Conservation (phyloP, 2,113 vertebrate genomes). For the Steatornis caripensis region DNA sequence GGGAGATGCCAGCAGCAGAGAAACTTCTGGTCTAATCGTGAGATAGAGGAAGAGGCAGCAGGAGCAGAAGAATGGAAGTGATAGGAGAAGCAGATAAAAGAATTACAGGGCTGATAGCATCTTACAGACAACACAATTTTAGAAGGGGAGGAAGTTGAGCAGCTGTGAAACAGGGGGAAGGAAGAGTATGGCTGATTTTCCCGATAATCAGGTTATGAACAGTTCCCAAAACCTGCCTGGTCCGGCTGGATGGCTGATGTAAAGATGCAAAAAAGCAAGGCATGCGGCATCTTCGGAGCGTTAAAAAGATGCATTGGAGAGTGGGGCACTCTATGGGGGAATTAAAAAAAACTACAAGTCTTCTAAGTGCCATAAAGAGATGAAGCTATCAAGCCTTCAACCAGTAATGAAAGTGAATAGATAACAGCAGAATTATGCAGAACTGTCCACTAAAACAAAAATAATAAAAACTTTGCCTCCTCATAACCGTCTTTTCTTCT, state of each 20-base stretch:
- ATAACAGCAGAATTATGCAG: not conserved
- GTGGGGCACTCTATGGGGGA: not conserved
- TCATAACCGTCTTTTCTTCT: not conserved
- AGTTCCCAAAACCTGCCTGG: slow-evolving; percentile 18
- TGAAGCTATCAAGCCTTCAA: not conserved
- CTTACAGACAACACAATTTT: not conserved
- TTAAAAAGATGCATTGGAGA: not conserved
- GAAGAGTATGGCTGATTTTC: slow-evolving; percentile 49
- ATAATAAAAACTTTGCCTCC: not conserved
- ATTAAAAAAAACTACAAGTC: not conserved
- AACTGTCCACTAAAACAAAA: not conserved
- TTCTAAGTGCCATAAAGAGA: not conserved
- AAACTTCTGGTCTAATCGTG: not conserved
- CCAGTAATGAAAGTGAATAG: not conserved
- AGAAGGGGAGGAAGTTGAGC: slow-evolving; percentile 4
- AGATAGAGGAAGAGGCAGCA: not conserved
- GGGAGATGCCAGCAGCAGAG: not conserved
- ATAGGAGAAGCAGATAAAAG: slow-evolving; percentile 36
- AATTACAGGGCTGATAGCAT: not conserved
- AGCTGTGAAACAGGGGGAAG: not conserved
- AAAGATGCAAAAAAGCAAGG: slow-evolving; percentile 1
- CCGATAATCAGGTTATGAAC: slow-evolving; percentile 23
- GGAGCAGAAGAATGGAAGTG: not conserved
- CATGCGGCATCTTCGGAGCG: not conserved
- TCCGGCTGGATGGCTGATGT: not conserved